Base-by-base conservation (phyloP, 2,113 vertebrate species). In the Micronycteris hirsuta region DNA sequence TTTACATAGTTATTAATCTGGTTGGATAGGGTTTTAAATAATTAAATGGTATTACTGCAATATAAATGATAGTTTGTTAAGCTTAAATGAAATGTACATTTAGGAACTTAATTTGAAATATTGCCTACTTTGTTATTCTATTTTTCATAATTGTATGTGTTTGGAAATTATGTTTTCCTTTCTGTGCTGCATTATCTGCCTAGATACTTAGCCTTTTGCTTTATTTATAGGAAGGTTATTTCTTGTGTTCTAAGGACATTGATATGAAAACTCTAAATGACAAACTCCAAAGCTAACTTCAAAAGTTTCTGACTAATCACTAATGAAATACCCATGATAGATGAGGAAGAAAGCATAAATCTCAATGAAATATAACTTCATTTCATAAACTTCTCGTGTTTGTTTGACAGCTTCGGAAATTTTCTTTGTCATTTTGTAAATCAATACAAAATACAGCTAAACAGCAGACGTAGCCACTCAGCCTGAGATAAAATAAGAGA, bases 361-460 rank as follows among this genome's bases (percentile, higher is more conserved):
- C 7, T 52, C 86, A 17, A 67, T 41, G 65, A 87, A 93, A 85
- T 5, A 0, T 26, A 89, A 74, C 86, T 96, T 80, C 86, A 76
- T 56, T 93, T 94, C 76, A 28, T 63, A 86, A 94, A 82, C 7
- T 49, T 77, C 89, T 91, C 16, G 0, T 71, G 74, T 96, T 94
- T 96, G 95, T 94, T 90, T 97, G 97, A 96, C 97, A 96, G 97
- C 93, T 93, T 93, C 85, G 65, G 93, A 94, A 88, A 95, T 95
- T 67, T 95, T 90, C 96, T 97, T 96, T 96, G 97, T 97, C 97
- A 93, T 98, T 96, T 78, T 33, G 74, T 82, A 93, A 97, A 98
- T 97, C 97, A 85, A 98, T 96, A 97, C 94, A 96, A 96, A 96
- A 96, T 96, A 95, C 89, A 85, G 89, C 89, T 81, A 95, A 97